A percentile compares a stretch with the other conserved stretches of the same genome.
These are phyloP conservation scores for Trichogramma pretiosum DNA, from an alignment of 1,140 invertebrate species.

Conservation along the genomic window DNA sequence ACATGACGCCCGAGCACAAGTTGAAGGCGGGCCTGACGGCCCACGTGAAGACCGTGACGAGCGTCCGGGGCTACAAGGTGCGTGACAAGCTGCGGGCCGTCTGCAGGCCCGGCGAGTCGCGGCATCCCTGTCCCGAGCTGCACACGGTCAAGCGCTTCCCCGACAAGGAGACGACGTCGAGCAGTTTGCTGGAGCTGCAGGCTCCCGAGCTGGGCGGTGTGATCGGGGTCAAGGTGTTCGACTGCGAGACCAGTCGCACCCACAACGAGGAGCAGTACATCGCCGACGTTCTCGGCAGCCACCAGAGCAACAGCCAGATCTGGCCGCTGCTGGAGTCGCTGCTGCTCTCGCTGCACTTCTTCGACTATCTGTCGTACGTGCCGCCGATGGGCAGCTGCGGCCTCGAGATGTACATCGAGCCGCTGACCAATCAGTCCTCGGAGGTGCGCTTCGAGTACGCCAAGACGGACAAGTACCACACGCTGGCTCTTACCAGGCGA, in stretches of 20 bases:
- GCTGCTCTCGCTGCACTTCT: slow-evolving; percentile 41
- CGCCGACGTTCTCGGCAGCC: slow-evolving; percentile 39
- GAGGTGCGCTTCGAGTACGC: too few relatives aligned
- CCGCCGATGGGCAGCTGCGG: slow-evolving; percentile 45
- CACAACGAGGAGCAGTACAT: slow-evolving; percentile 33
- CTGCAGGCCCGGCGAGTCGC: too few relatives aligned
- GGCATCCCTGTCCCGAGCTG: slow-evolving; percentile 25
- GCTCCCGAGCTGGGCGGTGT: slow-evolving; percentile 43
- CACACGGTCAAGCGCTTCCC: slow-evolving; percentile 33
- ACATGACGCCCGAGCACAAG: slow-evolving; percentile 35
- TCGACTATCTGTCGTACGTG: slow-evolving; percentile 44
- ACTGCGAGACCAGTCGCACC: slow-evolving; percentile 39
- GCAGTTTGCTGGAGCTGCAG: slow-evolving; percentile 31
- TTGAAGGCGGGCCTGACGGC: slow-evolving; percentile 34
- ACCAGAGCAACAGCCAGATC: slow-evolving; percentile 45
- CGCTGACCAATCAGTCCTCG: slow-evolving; percentile 27
- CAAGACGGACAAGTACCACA: slow-evolving; percentile 29
- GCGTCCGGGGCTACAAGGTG: slow-evolving; percentile 29
- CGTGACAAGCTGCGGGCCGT: slow-evolving; percentile 28
- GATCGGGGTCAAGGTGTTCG: slow-evolving; percentile 40
- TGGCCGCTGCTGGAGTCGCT: slow-evolving; percentile 39
- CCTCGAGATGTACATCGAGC: slow-evolving; percentile 31
- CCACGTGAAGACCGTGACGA: slow-evolving; percentile 36
- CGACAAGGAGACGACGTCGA: slow-evolving; percentile 20
- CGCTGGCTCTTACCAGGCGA: slow-evolving; percentile 31